A percentile compares a stretch with the other conserved stretches of the same genome.
Conservation (phyloP, 1,140 invertebrate species). For the Tetragnatha versicolor region DNA sequence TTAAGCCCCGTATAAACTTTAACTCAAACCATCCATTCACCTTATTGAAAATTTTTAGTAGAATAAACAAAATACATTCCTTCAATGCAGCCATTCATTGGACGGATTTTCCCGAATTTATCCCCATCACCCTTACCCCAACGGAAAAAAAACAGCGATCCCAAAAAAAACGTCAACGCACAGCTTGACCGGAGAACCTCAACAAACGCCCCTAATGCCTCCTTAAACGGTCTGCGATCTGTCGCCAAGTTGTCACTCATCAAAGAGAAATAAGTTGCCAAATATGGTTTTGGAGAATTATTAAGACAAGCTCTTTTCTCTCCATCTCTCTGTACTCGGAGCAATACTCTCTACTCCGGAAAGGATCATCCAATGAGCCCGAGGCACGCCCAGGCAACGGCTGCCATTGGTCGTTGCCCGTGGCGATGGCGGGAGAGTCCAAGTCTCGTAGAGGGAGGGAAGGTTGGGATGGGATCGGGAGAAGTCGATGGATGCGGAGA, state of each 20-base stretch:
- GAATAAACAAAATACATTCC: too few species aligned
- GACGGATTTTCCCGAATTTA: too few species aligned
- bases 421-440: conserved; percentile 43
- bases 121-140: too few species aligned
- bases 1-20: too few species aligned
- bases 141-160: background rate
- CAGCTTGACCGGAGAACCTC: background rate
- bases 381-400: conserved; percentile 51
- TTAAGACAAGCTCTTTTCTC: conserved; percentile 46
- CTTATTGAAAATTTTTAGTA: too few species aligned
- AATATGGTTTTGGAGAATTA: conserved; percentile 55
- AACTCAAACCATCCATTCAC: too few species aligned
- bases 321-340: too few species aligned
- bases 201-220: conserved; percentile 15
- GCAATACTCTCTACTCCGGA: too few species aligned
- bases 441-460: conserved; percentile 27
- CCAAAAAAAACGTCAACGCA: background rate
- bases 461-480: conserved; percentile 45
- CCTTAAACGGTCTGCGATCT: conserved; percentile 39
- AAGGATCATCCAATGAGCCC: conserved; percentile 53
- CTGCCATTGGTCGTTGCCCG: conserved; percentile 51
- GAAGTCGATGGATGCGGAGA: conserved; percentile 13
- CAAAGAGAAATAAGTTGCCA: conserved; percentile 51
- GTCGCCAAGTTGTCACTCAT: conserved; percentile 32
- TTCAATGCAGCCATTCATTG: too few species aligned